phyloP scores from a whole-genome alignment of 2,888 invertebrate species.

The Polylopha cassiicola region DNA sequence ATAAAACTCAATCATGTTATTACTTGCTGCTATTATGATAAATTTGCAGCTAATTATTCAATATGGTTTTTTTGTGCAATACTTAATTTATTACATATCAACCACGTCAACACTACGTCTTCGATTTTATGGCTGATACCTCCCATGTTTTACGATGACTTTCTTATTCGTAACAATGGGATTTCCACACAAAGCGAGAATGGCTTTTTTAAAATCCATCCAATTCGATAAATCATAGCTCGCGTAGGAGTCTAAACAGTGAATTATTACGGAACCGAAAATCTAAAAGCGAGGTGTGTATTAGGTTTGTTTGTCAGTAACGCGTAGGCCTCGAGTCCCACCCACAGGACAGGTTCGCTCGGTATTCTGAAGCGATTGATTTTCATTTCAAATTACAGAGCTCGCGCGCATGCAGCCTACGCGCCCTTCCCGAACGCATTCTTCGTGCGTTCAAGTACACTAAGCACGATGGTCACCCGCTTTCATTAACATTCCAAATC shows the following conservation, averaged over 20 bases:
- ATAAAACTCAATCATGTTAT: conserved; percentile 38
- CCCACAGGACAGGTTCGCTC: conserved; percentile 65
- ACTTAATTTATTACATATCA: too few relatives aligned
- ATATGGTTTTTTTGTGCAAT: too few relatives aligned
- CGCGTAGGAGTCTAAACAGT: conserved; percentile 20
- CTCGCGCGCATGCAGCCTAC: conserved; percentile 50
- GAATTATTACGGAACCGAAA: conserved; percentile 26
- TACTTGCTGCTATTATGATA: conserved; percentile 20
- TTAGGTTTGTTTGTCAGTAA: conserved; percentile 42
- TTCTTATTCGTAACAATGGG: conserved; percentile 20
- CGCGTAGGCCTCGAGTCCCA: conserved; percentile 54
- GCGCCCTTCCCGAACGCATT: conserved; percentile 52
- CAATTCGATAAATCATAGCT: conserved; percentile 20
- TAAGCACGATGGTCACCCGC: conserved; percentile 40
- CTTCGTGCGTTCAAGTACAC: conserved; percentile 52
- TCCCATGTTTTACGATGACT: conserved; percentile 18
- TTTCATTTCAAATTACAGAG: conserved; percentile 69
- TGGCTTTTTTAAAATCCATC: conserved; percentile 13
- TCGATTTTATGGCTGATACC: background rate
- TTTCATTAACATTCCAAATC: conserved; percentile 41
- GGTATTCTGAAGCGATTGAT: conserved; percentile 61
- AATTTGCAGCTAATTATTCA: conserved; percentile 17
- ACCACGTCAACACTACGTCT: too few relatives aligned
- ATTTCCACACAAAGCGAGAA: conserved; percentile 12
- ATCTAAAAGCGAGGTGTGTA: conserved; percentile 42